Evolutionary conservation across 1,140 invertebrate species (phyloP).

Genomic region (Calliphora vicina): DNA sequence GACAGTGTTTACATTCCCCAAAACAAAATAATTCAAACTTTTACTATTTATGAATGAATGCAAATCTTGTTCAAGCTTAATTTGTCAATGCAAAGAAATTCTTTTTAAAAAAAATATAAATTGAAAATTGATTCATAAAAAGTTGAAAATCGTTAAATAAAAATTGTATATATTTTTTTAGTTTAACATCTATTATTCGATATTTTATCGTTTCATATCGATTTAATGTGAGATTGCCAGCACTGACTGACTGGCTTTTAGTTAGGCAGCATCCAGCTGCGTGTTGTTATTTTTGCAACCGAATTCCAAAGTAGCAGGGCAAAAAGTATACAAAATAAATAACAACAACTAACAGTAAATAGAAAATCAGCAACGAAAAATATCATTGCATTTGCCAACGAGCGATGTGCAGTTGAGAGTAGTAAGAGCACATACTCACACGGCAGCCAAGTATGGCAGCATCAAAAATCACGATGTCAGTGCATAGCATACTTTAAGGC

Average conservation of each 20-base stretch:
- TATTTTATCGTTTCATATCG: neutral
- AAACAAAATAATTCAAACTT: neutral
- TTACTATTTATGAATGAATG: neutral
- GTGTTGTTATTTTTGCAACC: neutral
- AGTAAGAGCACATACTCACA: neutral
- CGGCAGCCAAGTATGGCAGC: neutral
- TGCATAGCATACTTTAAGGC: constrained; percentile 28
- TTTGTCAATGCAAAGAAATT: too few relatives aligned
- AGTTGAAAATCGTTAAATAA: neutral
- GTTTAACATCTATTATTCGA: neutral
- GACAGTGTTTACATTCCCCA: neutral
- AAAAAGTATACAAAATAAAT: too few relatives aligned
- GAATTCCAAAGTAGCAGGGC: neutral
- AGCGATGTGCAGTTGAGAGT: constrained; percentile 6
- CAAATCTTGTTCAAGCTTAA: neutral
- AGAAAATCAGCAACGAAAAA: neutral
- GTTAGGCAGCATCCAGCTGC: neutral
- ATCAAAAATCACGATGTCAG: constrained; percentile 5
- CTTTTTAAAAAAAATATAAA: too few relatives aligned
- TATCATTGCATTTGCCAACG: neutral
- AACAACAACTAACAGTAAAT: too few relatives aligned
- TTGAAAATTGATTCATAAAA: too few relatives aligned
- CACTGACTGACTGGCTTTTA: neutral
- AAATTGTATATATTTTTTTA: neutral
- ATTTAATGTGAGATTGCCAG: neutral